Evolutionary conservation across 2,888 invertebrate species (phyloP).

Genomic region (Dryobotodes eremita): DNA sequence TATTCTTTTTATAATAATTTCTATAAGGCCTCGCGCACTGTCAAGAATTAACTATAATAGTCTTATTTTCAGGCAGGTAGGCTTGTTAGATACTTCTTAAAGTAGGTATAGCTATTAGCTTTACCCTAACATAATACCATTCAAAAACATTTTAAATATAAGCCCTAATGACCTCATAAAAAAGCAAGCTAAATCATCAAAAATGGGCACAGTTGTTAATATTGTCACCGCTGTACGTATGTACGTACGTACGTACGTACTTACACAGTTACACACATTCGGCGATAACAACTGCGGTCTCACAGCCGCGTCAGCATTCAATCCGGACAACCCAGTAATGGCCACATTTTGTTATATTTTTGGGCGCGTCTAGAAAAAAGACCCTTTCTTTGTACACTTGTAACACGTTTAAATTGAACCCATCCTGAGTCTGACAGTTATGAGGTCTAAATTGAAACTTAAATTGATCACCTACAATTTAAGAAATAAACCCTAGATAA

Average conservation of each 20-base stretch:
- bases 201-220: conserved; percentile 32
- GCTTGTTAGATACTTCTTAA: too few species aligned
- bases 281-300: conserved; percentile 59
- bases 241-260: conserved; percentile 5
- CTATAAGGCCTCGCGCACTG: not conserved
- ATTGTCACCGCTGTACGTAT: not conserved
- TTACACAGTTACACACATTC: conserved; percentile 29
- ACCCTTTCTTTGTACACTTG: conserved; percentile 35
- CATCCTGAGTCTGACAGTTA: conserved; percentile 21
- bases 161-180: conserved; percentile 13
- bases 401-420: conserved; percentile 28
- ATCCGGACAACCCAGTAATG: conserved; percentile 66
- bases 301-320: conserved; percentile 58
- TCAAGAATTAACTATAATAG: not conserved
- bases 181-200: conserved; percentile 33
- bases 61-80: not conserved
- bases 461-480: conserved; percentile 11
- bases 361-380: conserved; percentile 38
- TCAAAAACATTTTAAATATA: conserved; percentile 13
- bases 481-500: conserved; percentile 5
- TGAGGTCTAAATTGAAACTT: conserved; percentile 21
- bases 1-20: not conserved
- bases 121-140: not conserved
- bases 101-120: not conserved
- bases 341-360: conserved; percentile 62